These are phyloP conservation scores for Keiferia lycopersicella DNA, from an alignment of 2,888 invertebrate species.

Conservation along the genomic window DNA sequence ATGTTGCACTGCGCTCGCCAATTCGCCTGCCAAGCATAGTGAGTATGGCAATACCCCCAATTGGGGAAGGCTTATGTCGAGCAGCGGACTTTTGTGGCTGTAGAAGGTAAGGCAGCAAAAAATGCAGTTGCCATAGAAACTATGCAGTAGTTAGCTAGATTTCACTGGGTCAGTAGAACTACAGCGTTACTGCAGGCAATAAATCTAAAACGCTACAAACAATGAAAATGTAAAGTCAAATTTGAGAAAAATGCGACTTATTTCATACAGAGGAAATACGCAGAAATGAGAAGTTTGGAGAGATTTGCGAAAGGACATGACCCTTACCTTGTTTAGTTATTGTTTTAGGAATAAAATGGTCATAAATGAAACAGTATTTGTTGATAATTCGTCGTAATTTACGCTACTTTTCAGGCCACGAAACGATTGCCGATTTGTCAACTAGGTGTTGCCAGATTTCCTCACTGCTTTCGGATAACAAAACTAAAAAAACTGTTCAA, in stretches of 20 bases:
- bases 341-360: not conserved
- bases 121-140: constrained; percentile 27
- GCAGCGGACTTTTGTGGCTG: no score
- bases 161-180: not conserved
- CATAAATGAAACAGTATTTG: constrained; percentile 11
- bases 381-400: constrained; percentile 9
- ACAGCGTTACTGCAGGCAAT: constrained; percentile 6
- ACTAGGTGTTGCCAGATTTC: no score
- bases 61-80: no score
- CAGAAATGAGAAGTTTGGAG: not conserved
- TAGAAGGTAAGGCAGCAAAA: not conserved
- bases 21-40: no score
- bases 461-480: no score
- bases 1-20: no score
- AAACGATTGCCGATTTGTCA: constrained; percentile 39
- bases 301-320: not conserved
- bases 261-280: not conserved
- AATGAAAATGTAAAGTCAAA: constrained; percentile 1
- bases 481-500: no score
- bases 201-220: not conserved
- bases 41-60: no score
- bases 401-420: constrained; percentile 37
- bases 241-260: not conserved
- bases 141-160: constrained; percentile 16
- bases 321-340: not conserved